These are phyloP conservation scores for Drosophila demipolita DNA, from an alignment of 2,888 invertebrate species.

Conservation along the genomic window DNA sequence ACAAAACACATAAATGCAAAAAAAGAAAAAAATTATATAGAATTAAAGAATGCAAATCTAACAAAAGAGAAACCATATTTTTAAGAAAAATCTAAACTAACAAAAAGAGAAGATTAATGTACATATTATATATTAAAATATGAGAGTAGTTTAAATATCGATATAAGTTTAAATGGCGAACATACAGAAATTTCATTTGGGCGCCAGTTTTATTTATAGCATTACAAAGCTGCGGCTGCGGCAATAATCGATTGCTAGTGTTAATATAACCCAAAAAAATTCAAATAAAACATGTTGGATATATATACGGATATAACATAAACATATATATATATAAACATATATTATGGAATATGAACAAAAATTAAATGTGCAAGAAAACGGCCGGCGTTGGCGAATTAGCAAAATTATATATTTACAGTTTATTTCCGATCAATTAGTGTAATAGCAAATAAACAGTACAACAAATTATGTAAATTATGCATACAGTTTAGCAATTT, in stretches of 20 bases:
- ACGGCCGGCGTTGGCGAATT: slow-evolving; percentile 60
- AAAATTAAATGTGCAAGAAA: slow-evolving; percentile 44
- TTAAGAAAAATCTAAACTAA: slow-evolving; percentile 29
- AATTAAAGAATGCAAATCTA: slow-evolving; percentile 31
- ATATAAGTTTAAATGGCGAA: slow-evolving; percentile 47
- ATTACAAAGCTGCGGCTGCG: slow-evolving; percentile 44
- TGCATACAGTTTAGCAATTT: slow-evolving; percentile 30
- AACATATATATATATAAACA: slow-evolving; percentile 33
- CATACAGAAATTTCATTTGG: slow-evolving; percentile 26
- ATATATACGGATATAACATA: slow-evolving; percentile 34
- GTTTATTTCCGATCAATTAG: slow-evolving; percentile 64
- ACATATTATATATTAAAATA: slow-evolving; percentile 46
- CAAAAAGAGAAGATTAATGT: slow-evolving; percentile 41
- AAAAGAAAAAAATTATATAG: slow-evolving; percentile 9
- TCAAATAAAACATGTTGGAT: slow-evolving; percentile 63
- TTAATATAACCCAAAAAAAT: slow-evolving; percentile 55
- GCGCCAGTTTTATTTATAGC: slow-evolving; percentile 58
- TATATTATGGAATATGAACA: slow-evolving; percentile 43
- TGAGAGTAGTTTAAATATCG: slow-evolving; percentile 55
- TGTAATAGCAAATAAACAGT: slow-evolving; percentile 76
- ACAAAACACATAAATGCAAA: slow-evolving; percentile 30
- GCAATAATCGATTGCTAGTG: slow-evolving; percentile 56
- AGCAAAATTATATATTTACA: slow-evolving; percentile 63
- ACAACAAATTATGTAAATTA: slow-evolving; percentile 43
- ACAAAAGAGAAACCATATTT: slow-evolving; percentile 36